phyloP scores from a whole-genome alignment of 2,888 invertebrate genomes.

The Melieria picta region DNA sequence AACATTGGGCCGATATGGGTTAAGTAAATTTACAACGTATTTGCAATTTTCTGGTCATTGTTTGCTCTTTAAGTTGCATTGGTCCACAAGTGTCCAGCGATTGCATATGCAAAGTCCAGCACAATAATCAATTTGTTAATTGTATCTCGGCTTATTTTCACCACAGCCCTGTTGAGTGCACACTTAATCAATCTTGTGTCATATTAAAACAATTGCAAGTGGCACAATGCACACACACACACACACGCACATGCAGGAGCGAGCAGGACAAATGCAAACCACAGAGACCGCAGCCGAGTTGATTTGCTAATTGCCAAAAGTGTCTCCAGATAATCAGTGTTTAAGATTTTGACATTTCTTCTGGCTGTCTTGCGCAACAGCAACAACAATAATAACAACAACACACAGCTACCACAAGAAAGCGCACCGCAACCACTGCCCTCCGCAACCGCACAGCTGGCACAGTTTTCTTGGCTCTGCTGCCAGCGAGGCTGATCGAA shows the following conservation, averaged over 20 bases:
- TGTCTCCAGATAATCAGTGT: constrained; percentile 65
- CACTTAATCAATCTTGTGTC: constrained; percentile 43
- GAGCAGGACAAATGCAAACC: constrained; percentile 11
- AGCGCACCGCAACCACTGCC: neutral
- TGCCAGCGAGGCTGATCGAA: neutral
- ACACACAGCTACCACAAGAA: neutral
- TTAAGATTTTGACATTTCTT: constrained; percentile 46
- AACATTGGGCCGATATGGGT: too few species aligned
- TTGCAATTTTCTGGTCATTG: too few species aligned
- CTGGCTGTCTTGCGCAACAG: neutral
- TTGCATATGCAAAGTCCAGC: neutral
- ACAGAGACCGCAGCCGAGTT: constrained; percentile 49
- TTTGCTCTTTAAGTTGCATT: constrained; percentile 32
- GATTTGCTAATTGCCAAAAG: constrained; percentile 65
- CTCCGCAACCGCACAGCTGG: neutral
- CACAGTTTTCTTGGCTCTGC: neutral
- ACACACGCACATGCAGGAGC: constrained; percentile 5
- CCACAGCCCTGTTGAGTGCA: constrained; percentile 28
- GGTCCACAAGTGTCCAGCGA: constrained; percentile 4
- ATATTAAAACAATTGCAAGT: constrained; percentile 36
- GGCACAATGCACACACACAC: constrained; percentile 1
- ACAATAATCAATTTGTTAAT: constrained; percentile 42
- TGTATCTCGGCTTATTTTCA: constrained; percentile 42
- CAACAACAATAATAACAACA: constrained; percentile 1
- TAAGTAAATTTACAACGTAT: too few species aligned